These are phyloP conservation scores for Liolophura sinensis DNA, from an alignment of 1,140 invertebrate species.

Conservation along the genomic window DNA sequence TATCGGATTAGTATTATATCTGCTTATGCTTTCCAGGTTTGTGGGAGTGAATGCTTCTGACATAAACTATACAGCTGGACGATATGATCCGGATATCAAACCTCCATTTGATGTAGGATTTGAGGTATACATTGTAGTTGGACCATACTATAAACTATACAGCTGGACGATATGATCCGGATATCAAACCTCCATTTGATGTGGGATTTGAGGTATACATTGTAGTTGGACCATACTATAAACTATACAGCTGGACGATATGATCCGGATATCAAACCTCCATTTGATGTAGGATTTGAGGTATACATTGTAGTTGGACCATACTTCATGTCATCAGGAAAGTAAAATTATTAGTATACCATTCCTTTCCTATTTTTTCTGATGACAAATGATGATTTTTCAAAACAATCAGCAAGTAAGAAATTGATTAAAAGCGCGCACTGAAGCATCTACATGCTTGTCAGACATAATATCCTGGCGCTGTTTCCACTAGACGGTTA, in stretches of 20 bases:
- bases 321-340: no score
- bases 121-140: no score
- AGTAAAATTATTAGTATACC: no score
- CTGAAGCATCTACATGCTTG: no score
- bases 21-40: conserved; percentile 33
- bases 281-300: conserved; percentile 52
- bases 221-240: no score
- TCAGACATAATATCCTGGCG: no score
- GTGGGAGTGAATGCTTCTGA: conserved; percentile 55
- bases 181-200: conserved; percentile 41
- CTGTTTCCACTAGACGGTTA: no score
- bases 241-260: conserved; percentile 50
- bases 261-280: conserved; percentile 34
- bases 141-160: conserved; percentile 50
- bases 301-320: conserved; percentile 23
- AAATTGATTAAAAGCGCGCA: no score
- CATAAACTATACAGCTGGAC: conserved; percentile 47
- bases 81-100: conserved; percentile 39
- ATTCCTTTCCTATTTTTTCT: no score
- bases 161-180: conserved; percentile 45
- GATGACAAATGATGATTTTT: no score
- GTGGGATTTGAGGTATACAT: conserved; percentile 51
- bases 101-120: conserved; percentile 49
- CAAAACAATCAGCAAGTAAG: no score
- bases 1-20: conserved; percentile 1